phyloP scores from a whole-genome alignment of 1,140 invertebrate species.

The Drosophila ambigua region DNA sequence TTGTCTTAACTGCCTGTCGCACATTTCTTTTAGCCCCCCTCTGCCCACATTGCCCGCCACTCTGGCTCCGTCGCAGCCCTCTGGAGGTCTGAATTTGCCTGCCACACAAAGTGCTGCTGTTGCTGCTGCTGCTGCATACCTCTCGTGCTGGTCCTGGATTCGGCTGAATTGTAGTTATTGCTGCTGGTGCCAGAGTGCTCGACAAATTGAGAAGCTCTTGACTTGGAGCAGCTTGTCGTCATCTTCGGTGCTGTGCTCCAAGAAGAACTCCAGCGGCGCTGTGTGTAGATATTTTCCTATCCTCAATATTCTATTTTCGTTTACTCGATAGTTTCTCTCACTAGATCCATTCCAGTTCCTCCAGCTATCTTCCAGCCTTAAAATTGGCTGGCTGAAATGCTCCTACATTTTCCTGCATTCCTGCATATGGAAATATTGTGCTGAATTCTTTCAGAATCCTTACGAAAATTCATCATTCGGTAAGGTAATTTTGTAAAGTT shows the following conservation, averaged over 20 bases:
- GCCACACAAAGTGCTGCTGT: conserved; percentile 49
- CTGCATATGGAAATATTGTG: no score
- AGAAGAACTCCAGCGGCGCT: not conserved
- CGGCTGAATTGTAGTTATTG: conserved; percentile 48
- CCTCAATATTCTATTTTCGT: no score
- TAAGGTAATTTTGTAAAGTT: no score
- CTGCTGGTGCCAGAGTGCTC: conserved; percentile 28
- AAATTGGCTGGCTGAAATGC: no score
- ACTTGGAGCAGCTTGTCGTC: conserved; percentile 42
- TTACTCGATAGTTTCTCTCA: no score
- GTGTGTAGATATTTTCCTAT: no score
- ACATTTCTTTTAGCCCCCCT: conserved; percentile 23
- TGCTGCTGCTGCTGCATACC: conserved; percentile 6
- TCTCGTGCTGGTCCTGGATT: conserved; percentile 22
- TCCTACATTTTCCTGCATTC: no score
- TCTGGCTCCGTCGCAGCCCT: not conserved
- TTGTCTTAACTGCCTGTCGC: conserved; percentile 71
- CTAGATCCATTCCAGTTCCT: no score
- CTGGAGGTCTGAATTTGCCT: conserved; percentile 56
- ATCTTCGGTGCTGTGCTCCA: conserved; percentile 15
- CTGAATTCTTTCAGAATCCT: no score
- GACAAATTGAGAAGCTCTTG: conserved; percentile 48
- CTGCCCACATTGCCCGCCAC: no score
- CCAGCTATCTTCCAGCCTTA: no score
- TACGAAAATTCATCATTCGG: no score